phyloP scores from a whole-genome alignment of 2,797 vertebrate species.

The Pangasius krempfi region DNA sequence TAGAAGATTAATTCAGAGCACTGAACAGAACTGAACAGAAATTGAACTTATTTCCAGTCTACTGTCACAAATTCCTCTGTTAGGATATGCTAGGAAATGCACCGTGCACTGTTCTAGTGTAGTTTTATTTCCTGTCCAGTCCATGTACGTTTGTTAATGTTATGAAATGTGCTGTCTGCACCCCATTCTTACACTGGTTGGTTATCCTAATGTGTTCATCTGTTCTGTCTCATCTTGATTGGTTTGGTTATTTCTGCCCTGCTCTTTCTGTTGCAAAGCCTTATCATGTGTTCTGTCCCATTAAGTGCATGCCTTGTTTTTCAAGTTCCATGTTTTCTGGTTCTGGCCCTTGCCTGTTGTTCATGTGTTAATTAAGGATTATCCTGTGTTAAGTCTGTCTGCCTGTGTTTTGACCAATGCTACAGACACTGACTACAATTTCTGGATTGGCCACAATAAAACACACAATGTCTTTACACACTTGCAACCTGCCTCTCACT shows the following conservation, averaged over 20 bases:
- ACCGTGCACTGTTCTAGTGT: background rate
- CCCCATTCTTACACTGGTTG: background rate
- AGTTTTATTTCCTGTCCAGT: background rate
- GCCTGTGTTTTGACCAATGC: background rate
- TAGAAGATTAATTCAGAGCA: background rate
- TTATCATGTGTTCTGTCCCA: background rate
- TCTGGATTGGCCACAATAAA: background rate
- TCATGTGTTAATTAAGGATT: background rate
- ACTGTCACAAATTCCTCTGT: background rate
- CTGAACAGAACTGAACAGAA: background rate
- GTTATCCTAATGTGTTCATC: background rate
- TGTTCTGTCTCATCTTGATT: background rate
- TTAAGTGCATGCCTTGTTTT: background rate
- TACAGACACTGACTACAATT: background rate
- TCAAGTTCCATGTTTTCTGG: background rate
- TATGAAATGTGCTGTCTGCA: background rate
- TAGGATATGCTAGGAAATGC: background rate
- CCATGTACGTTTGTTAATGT: background rate
- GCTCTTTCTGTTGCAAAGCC: background rate
- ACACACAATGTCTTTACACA: background rate
- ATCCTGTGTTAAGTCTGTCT: background rate
- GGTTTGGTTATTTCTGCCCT: background rate
- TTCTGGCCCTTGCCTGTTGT: background rate
- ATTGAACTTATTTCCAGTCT: background rate
- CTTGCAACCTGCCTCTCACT: background rate